These are phyloP conservation scores for Zeuzera pyrina DNA, from an alignment of 2,888 invertebrate species.

Conservation along the genomic window DNA sequence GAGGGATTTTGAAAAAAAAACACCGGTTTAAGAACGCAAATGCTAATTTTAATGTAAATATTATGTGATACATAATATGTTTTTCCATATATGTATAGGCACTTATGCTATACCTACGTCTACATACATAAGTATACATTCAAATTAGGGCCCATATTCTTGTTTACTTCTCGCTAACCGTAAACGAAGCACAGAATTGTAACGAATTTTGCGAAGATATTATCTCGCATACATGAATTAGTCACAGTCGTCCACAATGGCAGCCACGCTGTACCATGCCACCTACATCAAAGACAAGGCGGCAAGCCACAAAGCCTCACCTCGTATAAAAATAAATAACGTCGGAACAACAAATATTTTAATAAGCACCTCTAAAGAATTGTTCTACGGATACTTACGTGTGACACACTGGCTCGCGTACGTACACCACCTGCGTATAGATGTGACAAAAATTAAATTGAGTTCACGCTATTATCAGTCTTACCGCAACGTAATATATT, in stretches of 20 bases:
- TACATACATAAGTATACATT: no score
- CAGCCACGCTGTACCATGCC: slow-evolving; percentile 26
- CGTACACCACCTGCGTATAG: slow-evolving; percentile 38
- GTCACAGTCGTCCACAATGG: slow-evolving; percentile 56
- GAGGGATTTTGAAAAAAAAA: no score
- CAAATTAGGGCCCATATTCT: no score
- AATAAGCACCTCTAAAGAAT: slow-evolving; percentile 67
- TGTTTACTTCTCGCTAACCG: no score
- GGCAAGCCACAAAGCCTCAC: slow-evolving; percentile 54
- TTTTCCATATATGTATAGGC: no score
- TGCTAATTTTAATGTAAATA: no score
- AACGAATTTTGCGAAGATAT: slow-evolving; percentile 49
- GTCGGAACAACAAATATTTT: slow-evolving; percentile 71
- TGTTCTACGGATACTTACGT: slow-evolving; percentile 56
- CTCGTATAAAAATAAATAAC: slow-evolving; percentile 68
- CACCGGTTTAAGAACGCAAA: no score
- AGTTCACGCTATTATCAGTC: no score
- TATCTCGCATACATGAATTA: slow-evolving; percentile 51
- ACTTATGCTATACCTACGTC: no score
- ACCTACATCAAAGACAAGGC: slow-evolving; percentile 35
- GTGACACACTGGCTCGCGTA: slow-evolving; percentile 38
- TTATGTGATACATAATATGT: no score
- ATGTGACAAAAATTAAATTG: slow-evolving; percentile 14
- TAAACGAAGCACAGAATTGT: no score
- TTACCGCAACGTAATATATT: no score